Evolutionary conservation across 1,140 invertebrate species (phyloP).

Genomic region (Drosophila funebris): DNA sequence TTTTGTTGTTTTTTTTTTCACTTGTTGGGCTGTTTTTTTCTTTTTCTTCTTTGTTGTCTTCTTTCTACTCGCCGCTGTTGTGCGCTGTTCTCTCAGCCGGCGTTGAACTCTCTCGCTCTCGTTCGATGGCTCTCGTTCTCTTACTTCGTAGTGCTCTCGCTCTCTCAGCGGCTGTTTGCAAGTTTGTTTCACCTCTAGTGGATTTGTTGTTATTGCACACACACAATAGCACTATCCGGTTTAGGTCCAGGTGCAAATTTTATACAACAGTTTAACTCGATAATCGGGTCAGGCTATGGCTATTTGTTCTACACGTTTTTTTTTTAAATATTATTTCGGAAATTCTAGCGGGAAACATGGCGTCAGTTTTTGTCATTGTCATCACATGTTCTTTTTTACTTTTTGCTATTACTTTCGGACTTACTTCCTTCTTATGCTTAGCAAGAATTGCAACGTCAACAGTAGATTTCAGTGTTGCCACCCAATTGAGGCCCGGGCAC

Average conservation of each 20-base stretch:
- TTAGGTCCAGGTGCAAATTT: slow-evolving; percentile 81
- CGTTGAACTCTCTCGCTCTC: slow-evolving; percentile 34
- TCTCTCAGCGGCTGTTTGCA: slow-evolving; percentile 49
- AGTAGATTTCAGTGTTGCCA: slow-evolving; percentile 30
- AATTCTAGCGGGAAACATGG: slow-evolving; percentile 76
- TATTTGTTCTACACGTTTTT: slow-evolving; percentile 43
- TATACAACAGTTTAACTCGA: slow-evolving; percentile 78
- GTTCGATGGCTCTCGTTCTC: slow-evolving; percentile 15
- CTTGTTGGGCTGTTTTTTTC: slow-evolving; percentile 78
- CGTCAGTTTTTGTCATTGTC: slow-evolving; percentile 49
- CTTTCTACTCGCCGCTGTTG: slow-evolving; percentile 35
- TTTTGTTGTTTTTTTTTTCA: slow-evolving; percentile 71
- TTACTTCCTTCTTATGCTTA: slow-evolving; percentile 7
- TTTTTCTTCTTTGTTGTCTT: slow-evolving; percentile 46
- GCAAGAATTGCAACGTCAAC: slow-evolving; percentile 54
- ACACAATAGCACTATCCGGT: slow-evolving; percentile 70
- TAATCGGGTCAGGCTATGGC: slow-evolving; percentile 77
- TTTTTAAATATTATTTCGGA: slow-evolving; percentile 46
- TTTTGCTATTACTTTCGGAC: slow-evolving; percentile 5
- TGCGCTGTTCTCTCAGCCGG: slow-evolving; percentile 51
- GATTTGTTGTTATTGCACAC: slow-evolving; percentile 65
- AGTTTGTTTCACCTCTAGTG: slow-evolving; percentile 43
- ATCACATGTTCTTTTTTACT: slow-evolving; percentile 18
- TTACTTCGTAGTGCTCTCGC: slow-evolving; percentile 15
- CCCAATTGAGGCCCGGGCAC: slow-evolving; percentile 32